These are phyloP conservation scores for Bembecia ichneumoniformis DNA, from an alignment of 2,888 invertebrate species.

Conservation along the genomic window DNA sequence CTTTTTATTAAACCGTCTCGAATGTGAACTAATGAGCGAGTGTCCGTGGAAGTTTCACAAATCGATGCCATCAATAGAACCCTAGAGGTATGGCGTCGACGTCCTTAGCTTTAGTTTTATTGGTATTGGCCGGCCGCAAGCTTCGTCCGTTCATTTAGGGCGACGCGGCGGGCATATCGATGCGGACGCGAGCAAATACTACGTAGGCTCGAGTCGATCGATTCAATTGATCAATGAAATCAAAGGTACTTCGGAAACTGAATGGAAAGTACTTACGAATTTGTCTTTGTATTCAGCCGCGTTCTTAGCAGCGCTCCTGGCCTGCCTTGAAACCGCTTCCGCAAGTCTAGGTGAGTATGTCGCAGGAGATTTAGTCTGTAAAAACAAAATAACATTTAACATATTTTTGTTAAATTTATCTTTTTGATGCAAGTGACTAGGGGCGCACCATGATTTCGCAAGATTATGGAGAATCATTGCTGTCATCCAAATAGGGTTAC, in stretches of 20 bases:
- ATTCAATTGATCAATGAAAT: constrained; percentile 50
- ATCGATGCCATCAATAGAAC: constrained; percentile 44
- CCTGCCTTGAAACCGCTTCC: constrained; percentile 36
- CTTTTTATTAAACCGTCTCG: constrained; percentile 8
- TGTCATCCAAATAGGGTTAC: too few species aligned
- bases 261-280: constrained; percentile 44
- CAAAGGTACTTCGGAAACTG: constrained; percentile 28
- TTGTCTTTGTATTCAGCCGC: constrained; percentile 44
- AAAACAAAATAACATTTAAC: constrained; percentile 10
- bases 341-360: constrained; percentile 32
- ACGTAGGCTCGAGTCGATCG: constrained; percentile 29
- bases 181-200: constrained; percentile 42
- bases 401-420: not conserved
- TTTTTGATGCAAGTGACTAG: too few species aligned
- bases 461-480: too few species aligned
- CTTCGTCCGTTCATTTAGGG: constrained; percentile 66
- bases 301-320: constrained; percentile 32
- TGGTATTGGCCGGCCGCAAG: constrained; percentile 53
- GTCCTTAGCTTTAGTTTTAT: constrained; percentile 46
- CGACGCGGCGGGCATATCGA: constrained; percentile 67
- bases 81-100: constrained; percentile 37
- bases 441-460: too few species aligned
- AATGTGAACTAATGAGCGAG: not conserved
- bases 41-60: constrained; percentile 16
- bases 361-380: constrained; percentile 37